Evolutionary conservation across 2,797 vertebrate species (phyloP).

Genomic region (Gadopsis bispinosus): DNA sequence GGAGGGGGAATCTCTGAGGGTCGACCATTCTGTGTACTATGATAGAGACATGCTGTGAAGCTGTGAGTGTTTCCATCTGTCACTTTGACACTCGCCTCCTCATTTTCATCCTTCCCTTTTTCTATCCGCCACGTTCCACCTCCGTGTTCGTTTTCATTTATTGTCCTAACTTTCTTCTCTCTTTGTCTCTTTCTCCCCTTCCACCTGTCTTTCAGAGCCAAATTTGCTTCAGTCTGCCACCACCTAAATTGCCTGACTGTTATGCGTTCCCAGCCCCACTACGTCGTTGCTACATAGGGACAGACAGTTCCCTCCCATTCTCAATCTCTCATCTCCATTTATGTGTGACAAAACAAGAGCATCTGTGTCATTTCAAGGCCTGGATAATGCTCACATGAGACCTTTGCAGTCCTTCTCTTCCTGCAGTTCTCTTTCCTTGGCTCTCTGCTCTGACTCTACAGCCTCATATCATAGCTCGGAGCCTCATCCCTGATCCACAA

Average conservation of each 20-base stretch:
- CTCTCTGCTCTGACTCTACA: constrained; percentile 3
- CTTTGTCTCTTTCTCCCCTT: not conserved
- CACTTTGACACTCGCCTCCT: constrained; percentile 41
- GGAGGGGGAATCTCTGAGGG: constrained; percentile 48
- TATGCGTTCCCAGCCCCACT: not conserved
- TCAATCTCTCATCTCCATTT: constrained; percentile 15
- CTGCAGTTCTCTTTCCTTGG: not conserved
- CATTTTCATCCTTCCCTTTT: constrained; percentile 25
- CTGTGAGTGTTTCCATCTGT: constrained; percentile 60
- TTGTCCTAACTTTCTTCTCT: not conserved
- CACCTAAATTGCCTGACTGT: constrained; percentile 6
- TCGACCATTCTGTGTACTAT: constrained; percentile 23
- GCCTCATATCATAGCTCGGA: constrained; percentile 4
- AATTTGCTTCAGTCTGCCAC: constrained; percentile 4
- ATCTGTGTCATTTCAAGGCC: constrained; percentile 25
- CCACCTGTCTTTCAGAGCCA: constrained; percentile 11
- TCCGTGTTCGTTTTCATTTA: not conserved
- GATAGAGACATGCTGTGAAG: constrained; percentile 50
- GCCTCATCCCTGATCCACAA: not conserved
- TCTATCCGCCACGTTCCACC: constrained; percentile 15
- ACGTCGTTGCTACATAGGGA: not conserved
- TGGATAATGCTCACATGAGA: constrained; percentile 15
- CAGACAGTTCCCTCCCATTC: constrained; percentile 13
- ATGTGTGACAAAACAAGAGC: constrained; percentile 29
- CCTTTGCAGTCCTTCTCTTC: constrained; percentile 14